phyloP scores from a whole-genome alignment of 64 coral and sea anemone species.

The Actinia tenebrosa region DNA sequence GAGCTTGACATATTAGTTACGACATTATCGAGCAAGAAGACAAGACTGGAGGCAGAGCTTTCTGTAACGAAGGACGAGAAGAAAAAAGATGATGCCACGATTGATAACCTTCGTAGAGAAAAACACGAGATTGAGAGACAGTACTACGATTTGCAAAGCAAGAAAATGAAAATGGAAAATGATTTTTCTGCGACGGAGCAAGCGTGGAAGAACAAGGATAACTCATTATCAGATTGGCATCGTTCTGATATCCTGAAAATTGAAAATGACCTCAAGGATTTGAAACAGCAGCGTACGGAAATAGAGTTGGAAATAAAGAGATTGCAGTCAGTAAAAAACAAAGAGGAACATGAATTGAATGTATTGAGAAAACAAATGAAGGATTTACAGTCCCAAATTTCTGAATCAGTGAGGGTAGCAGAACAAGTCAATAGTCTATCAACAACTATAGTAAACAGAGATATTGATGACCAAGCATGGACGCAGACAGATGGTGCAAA shows the following conservation, averaged over 20 bases:
- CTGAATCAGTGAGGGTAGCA: not conserved
- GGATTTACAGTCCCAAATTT: slow-evolving; percentile 49
- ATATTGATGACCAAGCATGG: not conserved
- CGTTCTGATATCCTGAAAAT: slow-evolving; percentile 20
- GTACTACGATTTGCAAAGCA: slow-evolving; percentile 50
- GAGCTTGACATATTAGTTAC: slow-evolving; percentile 64
- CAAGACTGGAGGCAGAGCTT: slow-evolving; percentile 61
- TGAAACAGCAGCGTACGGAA: slow-evolving; percentile 46
- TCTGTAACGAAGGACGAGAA: slow-evolving; percentile 49
- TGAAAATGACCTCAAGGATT: slow-evolving; percentile 25
- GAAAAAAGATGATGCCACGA: slow-evolving; percentile 53
- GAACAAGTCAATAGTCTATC: not conserved
- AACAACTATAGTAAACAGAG: not conserved
- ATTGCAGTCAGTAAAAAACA: slow-evolving; percentile 30
- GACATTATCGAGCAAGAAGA: slow-evolving; percentile 59
- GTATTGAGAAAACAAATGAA: slow-evolving; percentile 48
- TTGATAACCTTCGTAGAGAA: slow-evolving; percentile 51
- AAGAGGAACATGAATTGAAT: slow-evolving; percentile 53
- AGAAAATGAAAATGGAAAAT: slow-evolving; percentile 39
- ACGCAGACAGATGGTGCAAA: not conserved
- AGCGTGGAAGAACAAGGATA: slow-evolving; percentile 48
- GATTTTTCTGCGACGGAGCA: slow-evolving; percentile 45
- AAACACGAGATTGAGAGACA: slow-evolving; percentile 74
- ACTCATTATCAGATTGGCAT: slow-evolving; percentile 15
- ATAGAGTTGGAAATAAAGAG: slow-evolving; percentile 38